Evolutionary conservation across 2,888 invertebrate species (phyloP).

Genomic region (Phaedon cochleariae): DNA sequence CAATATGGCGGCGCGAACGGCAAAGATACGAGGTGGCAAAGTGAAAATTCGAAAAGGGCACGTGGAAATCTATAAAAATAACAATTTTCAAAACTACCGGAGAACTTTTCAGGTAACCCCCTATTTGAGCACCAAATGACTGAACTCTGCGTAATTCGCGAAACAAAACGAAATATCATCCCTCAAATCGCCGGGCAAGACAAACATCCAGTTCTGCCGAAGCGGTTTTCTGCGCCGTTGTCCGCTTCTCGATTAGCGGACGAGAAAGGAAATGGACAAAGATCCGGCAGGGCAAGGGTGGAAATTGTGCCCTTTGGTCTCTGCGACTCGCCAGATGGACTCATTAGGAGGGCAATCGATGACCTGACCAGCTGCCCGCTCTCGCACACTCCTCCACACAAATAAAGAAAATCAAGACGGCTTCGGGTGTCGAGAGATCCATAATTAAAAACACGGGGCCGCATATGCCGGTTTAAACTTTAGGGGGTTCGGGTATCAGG

Average conservation of each 20-base stretch:
- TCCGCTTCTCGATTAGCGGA: not conserved
- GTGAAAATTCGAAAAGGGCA: too few relatives aligned
- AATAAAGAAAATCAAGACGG: conserved; percentile 34
- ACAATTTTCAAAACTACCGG: too few relatives aligned
- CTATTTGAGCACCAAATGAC: too few relatives aligned
- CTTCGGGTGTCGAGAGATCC: conserved; percentile 13
- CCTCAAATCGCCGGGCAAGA: not conserved
- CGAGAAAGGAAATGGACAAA: not conserved
- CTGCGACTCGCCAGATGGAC: conserved; percentile 58
- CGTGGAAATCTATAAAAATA: too few relatives aligned
- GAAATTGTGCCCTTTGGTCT: conserved; percentile 54
- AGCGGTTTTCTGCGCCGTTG: not conserved
- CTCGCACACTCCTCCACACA: conserved; percentile 41
- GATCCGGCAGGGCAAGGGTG: conserved; percentile 29
- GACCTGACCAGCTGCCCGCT: conserved; percentile 56
- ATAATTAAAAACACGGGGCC: conserved; percentile 29
- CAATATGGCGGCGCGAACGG: too few relatives aligned
- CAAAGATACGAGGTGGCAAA: too few relatives aligned
- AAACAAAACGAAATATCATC: too few relatives aligned
- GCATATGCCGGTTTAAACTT: conserved; percentile 26
- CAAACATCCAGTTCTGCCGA: not conserved
- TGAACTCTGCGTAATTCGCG: too few relatives aligned
- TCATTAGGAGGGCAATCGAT: conserved; percentile 57
- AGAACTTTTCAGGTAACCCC: too few relatives aligned
- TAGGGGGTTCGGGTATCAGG: conserved; percentile 4